A percentile compares a stretch with the other conserved stretches of the same genome.
These are phyloP conservation scores for Umimayanthus chanpuru DNA, from an alignment of 92 coral and sea anemone species.

Conservation along the genomic window DNA sequence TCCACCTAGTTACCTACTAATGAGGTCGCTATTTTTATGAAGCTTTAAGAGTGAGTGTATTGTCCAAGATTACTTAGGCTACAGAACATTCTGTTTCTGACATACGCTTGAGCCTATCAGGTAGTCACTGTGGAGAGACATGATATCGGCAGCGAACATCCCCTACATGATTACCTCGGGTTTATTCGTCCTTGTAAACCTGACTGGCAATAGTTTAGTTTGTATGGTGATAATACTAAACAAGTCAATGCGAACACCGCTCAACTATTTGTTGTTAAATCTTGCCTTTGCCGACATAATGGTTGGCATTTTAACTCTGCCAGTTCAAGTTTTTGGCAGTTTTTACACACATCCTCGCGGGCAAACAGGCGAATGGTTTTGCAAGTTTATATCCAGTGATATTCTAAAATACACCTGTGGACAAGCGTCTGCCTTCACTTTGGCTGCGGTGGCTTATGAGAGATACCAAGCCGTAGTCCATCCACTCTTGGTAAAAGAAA, in stretches of 20 bases:
- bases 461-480: not conserved
- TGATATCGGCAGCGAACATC: not conserved
- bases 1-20: not conserved
- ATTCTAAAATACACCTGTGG: not conserved
- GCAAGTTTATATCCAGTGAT: not conserved
- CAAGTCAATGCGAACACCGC: slow-evolving; percentile 1
- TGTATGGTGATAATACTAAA: not conserved
- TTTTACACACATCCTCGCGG: not conserved
- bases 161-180: not conserved
- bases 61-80: not conserved
- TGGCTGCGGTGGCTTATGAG: not conserved
- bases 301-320: not conserved
- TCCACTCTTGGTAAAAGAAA: not conserved
- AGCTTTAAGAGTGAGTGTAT: not conserved
- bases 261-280: not conserved
- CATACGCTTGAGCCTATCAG: not conserved
- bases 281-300: slow-evolving; percentile 11
- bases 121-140: not conserved
- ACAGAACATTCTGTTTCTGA: not conserved
- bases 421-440: slow-evolving; percentile 6
- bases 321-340: not conserved
- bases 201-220: not conserved
- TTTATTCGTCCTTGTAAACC: not conserved
- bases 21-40: not conserved
- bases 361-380: not conserved